phyloP scores from a whole-genome alignment of 1,140 invertebrate species.

The Microplitis demolitor region DNA sequence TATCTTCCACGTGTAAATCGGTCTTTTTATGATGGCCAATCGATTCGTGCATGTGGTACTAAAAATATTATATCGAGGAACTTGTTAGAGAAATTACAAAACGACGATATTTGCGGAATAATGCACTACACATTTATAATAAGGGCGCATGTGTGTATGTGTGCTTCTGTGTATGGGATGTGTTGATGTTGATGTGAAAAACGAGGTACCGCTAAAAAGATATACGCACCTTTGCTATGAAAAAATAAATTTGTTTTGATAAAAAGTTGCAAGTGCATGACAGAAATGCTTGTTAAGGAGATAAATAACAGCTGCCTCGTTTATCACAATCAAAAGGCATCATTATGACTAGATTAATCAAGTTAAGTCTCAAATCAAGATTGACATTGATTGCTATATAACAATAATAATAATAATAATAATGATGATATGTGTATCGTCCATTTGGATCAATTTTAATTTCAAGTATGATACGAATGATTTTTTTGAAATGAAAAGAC shows the following conservation, averaged over 20 bases:
- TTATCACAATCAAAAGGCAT: slow-evolving; percentile 22
- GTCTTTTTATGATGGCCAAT: not conserved
- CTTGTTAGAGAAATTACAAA: not conserved
- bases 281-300: not conserved
- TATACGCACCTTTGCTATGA: not conserved
- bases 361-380: slow-evolving; percentile 8
- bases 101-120: too few species aligned
- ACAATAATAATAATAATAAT: not conserved
- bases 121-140: too few species aligned
- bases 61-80: not conserved
- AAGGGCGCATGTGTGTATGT: too few species aligned
- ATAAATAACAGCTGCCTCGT: slow-evolving; percentile 12
- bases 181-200: too few species aligned
- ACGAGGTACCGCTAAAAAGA: too few species aligned
- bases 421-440: not conserved
- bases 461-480: not conserved
- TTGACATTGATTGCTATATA: not conserved
- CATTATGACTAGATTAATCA: slow-evolving; percentile 21
- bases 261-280: not conserved
- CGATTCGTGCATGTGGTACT: not conserved
- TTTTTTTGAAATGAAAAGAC: too few species aligned
- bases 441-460: not conserved
- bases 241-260: not conserved
- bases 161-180: too few species aligned
- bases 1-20: too few species aligned